A percentile compares a stretch with the other conserved stretches of the same genome.
Conservation (phyloP, 2,888 invertebrate genomes). For the Cepaea hortensis region DNA sequence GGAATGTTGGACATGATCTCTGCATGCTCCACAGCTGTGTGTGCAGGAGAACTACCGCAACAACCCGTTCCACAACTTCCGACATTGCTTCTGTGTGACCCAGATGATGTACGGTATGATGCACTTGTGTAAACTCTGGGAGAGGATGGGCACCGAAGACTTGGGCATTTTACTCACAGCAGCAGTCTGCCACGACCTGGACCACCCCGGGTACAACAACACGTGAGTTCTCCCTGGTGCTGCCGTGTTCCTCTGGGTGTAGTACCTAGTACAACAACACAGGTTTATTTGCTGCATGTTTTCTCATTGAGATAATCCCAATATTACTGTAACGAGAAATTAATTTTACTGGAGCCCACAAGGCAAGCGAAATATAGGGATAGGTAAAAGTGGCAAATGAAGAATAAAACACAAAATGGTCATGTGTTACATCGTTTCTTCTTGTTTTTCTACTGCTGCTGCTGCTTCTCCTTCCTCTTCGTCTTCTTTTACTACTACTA, state of each 20-base stretch:
- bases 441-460: too few relatives aligned
- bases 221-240: conserved; percentile 66
- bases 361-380: too few relatives aligned
- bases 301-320: too few relatives aligned
- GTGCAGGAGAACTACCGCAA: conserved; percentile 83
- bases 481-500: too few relatives aligned
- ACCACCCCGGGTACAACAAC: conserved; percentile 77
- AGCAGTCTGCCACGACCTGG: conserved; percentile 87
- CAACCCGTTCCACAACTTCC: conserved; percentile 91
- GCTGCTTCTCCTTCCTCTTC: too few relatives aligned
- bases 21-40: conserved; percentile 67
- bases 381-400: too few relatives aligned
- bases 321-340: too few relatives aligned
- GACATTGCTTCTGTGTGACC: conserved; percentile 90
- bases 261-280: too few relatives aligned
- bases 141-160: conserved; percentile 71
- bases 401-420: too few relatives aligned
- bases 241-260: background rate
- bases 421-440: too few relatives aligned
- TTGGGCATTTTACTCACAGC: conserved; percentile 80
- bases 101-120: conserved; percentile 85
- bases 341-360: too few relatives aligned
- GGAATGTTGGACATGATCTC: background rate
- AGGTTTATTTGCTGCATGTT: too few relatives aligned
- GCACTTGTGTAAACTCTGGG: conserved; percentile 73